phyloP scores from a whole-genome alignment of 2,113 vertebrate genomes.

The Oryzias melastigma region DNA sequence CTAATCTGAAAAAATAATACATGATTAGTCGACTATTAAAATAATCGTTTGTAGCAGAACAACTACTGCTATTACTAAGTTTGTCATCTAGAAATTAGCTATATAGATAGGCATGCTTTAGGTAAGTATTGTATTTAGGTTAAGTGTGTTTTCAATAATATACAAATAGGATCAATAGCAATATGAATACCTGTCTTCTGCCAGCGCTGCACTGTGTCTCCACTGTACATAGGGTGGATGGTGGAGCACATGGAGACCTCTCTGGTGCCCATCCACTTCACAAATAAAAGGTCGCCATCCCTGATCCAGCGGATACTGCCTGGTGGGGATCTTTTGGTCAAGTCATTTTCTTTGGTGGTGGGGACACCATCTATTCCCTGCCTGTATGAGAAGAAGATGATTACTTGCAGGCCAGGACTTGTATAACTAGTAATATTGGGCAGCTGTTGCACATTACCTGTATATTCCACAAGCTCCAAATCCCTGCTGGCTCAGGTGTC shows the following conservation, averaged over 20 bases:
- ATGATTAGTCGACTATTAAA: too few species aligned
- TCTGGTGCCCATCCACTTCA: slow-evolving; percentile 16
- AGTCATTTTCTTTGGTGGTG: background rate
- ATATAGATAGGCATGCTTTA: too few species aligned
- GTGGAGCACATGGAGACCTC: slow-evolving; percentile 1
- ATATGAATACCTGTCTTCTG: background rate
- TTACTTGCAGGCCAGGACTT: too few species aligned
- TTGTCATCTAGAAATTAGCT: too few species aligned
- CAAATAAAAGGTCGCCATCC: background rate
- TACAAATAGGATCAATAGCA: too few species aligned
- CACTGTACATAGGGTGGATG: background rate
- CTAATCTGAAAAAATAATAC: too few species aligned
- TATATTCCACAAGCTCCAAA: background rate
- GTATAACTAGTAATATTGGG: too few species aligned
- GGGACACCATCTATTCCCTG: background rate
- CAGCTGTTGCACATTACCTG: background rate
- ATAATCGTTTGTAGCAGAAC: too few species aligned
- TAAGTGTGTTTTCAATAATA: too few species aligned
- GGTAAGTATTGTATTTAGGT: too few species aligned
- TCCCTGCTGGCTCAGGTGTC: background rate
- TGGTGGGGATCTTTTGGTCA: background rate
- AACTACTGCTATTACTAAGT: too few species aligned
- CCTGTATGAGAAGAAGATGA: background rate
- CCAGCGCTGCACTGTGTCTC: background rate
- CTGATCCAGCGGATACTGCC: background rate